Evolutionary conservation across 2,797 vertebrate genomes (phyloP).

Genomic region (Ptychadena robeensis): DNA sequence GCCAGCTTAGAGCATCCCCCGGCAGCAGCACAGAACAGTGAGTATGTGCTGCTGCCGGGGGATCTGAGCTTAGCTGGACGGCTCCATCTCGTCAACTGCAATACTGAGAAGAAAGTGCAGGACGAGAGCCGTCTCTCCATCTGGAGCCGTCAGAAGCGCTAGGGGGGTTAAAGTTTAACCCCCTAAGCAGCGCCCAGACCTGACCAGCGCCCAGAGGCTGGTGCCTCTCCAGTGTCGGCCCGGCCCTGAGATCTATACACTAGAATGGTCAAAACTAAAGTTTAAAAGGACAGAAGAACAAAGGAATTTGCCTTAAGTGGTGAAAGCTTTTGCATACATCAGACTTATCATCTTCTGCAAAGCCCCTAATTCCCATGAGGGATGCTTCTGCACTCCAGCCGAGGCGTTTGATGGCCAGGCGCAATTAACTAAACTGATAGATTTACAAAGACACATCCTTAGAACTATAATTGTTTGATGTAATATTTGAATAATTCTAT

Average conservation of each 20-base stretch:
- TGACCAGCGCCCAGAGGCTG: no score
- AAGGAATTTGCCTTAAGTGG: background rate
- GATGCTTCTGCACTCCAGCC: background rate
- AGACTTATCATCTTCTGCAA: background rate
- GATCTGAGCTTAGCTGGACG: no score
- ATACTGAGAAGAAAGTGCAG: no score
- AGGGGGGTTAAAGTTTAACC: no score
- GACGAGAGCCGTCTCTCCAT: no score
- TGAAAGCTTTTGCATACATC: background rate
- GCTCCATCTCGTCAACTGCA: no score
- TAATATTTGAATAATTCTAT: slow-evolving; percentile 25
- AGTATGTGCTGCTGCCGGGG: no score
- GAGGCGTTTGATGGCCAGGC: background rate
- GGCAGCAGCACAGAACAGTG: no score
- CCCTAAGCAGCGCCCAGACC: no score
- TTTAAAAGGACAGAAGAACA: background rate
- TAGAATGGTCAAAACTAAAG: background rate
- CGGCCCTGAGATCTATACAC: background rate
- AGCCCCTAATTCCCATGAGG: background rate
- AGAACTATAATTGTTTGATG: background rate
- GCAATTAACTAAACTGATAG: slow-evolving; percentile 4
- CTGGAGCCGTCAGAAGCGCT: no score
- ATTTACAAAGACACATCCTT: slow-evolving; percentile 10
- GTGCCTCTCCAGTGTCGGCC: no score
- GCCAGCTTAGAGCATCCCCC: no score